phyloP scores from a whole-genome alignment of 2,113 vertebrate genomes.

The Osmerus eperlanus region DNA sequence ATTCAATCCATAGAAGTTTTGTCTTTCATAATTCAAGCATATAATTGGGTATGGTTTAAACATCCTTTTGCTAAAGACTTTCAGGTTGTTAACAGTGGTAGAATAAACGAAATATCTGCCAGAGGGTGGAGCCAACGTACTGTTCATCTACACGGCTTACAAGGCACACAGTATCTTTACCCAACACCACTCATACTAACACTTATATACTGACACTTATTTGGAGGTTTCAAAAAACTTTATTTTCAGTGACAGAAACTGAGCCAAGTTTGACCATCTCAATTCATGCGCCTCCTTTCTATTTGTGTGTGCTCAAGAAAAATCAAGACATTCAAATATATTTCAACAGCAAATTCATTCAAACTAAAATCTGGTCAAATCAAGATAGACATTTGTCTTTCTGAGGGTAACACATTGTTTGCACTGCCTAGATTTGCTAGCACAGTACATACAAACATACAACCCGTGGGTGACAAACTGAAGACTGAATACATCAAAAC shows the following conservation, averaged over 20 bases:
- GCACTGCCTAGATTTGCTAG: neutral
- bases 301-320: neutral
- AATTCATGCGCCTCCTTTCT: neutral
- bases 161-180: neutral
- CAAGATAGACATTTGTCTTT: neutral
- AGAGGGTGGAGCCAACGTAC: neutral
- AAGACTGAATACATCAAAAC: neutral
- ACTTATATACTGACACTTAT: neutral
- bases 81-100: too few species aligned
- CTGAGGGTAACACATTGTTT: neutral
- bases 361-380: neutral
- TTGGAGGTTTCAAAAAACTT: neutral
- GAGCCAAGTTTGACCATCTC: neutral
- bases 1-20: too few species aligned
- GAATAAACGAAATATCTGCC: neutral
- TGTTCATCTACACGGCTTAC: neutral
- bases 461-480: neutral
- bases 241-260: constrained; percentile 7
- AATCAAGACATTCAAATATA: constrained; percentile 7
- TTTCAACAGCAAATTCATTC: constrained; percentile 6
- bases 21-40: too few species aligned
- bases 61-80: too few species aligned
- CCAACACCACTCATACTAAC: neutral
- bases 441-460: neutral
- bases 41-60: too few species aligned